These are phyloP conservation scores for Pantelozetes paolii DNA, from an alignment of 2,888 invertebrate species.

Conservation along the genomic window DNA sequence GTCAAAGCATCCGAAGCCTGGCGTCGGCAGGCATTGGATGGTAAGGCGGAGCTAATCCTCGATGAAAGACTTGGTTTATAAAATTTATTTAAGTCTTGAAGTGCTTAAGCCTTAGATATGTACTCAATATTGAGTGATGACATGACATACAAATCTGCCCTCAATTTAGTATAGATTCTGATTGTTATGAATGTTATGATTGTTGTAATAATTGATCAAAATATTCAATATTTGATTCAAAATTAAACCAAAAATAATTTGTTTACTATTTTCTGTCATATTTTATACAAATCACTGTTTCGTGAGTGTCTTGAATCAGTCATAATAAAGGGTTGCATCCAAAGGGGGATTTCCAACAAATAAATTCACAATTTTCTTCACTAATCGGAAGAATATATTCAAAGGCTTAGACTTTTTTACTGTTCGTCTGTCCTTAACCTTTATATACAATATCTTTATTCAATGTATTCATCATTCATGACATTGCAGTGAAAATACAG, in stretches of 20 bases:
- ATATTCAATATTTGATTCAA: background rate
- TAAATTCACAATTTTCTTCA: too few species aligned
- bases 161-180: background rate
- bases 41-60: background rate
- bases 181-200: background rate
- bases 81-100: slow-evolving; percentile 16
- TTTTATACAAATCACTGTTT: too few species aligned
- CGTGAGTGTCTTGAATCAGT: too few species aligned
- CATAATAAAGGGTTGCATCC: too few species aligned
- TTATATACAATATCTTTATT: background rate
- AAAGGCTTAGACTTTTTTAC: too few species aligned
- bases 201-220: background rate
- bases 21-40: slow-evolving; percentile 16
- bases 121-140: slow-evolving; percentile 24
- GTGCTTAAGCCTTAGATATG: background rate
- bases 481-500: background rate
- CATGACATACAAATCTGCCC: slow-evolving; percentile 20
- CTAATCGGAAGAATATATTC: too few species aligned
- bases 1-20: background rate
- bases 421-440: background rate
- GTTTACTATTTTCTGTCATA: too few species aligned
- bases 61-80: background rate
- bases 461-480: background rate
- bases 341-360: too few species aligned
- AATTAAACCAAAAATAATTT: background rate